Evolutionary conservation across 2,888 invertebrate species (phyloP).

Genomic region (Idaea straminata): DNA sequence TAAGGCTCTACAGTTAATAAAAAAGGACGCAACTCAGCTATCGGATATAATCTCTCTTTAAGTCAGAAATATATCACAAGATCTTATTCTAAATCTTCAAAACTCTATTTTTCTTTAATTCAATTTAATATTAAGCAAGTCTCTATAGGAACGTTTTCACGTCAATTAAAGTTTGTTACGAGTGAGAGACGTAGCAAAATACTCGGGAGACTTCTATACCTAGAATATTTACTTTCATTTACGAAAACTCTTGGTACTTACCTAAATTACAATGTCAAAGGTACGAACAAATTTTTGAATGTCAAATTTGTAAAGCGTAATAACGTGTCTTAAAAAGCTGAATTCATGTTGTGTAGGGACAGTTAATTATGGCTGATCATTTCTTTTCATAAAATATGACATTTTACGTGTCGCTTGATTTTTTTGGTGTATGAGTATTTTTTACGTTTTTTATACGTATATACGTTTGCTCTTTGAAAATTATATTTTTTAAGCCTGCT

Average conservation of each 20-base stretch:
- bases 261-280: slow-evolving; percentile 1
- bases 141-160: neutral
- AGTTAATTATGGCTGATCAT: slow-evolving; percentile 1
- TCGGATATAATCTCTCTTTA: no score
- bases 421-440: neutral
- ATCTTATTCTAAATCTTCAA: no score
- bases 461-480: no score
- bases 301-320: slow-evolving; percentile 1
- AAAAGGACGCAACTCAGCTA: no score
- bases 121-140: neutral
- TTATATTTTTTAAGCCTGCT: no score
- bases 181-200: neutral
- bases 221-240: neutral
- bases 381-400: neutral
- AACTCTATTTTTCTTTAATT: neutral
- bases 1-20: no score
- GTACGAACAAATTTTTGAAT: neutral
- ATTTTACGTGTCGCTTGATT: neutral
- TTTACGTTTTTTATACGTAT: neutral
- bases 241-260: neutral
- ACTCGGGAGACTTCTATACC: neutral
- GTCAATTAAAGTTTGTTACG: neutral
- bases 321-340: neutral
- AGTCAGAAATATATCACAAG: no score
- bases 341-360: neutral